A percentile compares a stretch with the other conserved stretches of the same genome.
Conservation (phyloP, 2,888 invertebrate genomes). For the Bhutanitis thaidina region DNA sequence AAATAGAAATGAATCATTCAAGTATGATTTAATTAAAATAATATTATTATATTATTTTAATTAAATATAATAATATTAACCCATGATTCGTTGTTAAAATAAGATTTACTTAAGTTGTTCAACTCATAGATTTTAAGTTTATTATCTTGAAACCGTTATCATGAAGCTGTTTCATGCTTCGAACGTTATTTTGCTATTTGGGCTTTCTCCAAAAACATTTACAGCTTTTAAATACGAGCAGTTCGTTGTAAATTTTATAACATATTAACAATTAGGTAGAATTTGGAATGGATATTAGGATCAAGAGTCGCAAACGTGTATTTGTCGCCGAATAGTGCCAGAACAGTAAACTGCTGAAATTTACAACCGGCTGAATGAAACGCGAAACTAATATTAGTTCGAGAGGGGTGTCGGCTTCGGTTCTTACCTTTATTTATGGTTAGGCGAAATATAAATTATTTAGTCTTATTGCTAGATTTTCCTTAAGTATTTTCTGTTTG, state of each 20-base stretch:
- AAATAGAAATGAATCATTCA: too few species aligned
- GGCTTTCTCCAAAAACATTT: constrained; percentile 17
- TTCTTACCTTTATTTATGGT: constrained; percentile 31
- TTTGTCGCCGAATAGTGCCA: constrained; percentile 50
- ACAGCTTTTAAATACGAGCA: constrained; percentile 8
- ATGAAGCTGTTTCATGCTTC: constrained; percentile 25
- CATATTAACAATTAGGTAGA: constrained; percentile 28
- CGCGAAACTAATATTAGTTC: constrained; percentile 59
- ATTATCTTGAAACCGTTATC: constrained; percentile 20
- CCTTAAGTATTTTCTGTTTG: constrained; percentile 8
- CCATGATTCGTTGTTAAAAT: too few species aligned
- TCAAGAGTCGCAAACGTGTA: constrained; percentile 44
- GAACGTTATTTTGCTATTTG: constrained; percentile 22
- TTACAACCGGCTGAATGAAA: constrained; percentile 51
- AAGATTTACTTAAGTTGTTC: too few species aligned
- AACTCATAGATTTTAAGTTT: neutral
- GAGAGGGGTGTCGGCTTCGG: constrained; percentile 37
- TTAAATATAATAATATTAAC: too few species aligned
- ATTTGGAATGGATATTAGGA: constrained; percentile 39
- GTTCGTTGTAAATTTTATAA: constrained; percentile 11
- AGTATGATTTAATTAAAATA: too few species aligned
- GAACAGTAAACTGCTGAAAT: constrained; percentile 56
- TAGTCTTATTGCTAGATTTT: constrained; percentile 12
- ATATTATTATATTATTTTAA: too few species aligned
- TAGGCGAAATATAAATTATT: constrained; percentile 20